Base-by-base conservation (phyloP, 2,113 vertebrate species). In the Camelus dromedarius region DNA sequence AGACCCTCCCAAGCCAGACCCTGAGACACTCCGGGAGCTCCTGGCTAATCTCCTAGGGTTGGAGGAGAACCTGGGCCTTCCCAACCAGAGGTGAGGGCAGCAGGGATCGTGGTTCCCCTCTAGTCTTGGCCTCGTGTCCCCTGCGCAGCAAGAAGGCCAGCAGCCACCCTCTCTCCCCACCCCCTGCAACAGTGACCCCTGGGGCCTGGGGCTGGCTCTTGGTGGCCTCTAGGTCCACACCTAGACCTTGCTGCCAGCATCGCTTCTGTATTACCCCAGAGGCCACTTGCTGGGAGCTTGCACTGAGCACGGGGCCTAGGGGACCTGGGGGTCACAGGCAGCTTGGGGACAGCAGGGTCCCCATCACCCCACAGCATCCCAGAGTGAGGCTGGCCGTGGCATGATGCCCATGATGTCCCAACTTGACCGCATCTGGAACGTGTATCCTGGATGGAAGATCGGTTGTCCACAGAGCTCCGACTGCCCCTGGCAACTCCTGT, bases 81-180 rank as follows among this genome's bases (percentile, higher is more conserved):
- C 54, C 6, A 15, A 30, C 42, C 1, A 3, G 11, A n/a, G 2
- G 1, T 4, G 4, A 19, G 3, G 42, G 22, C 3, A 6, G 4
- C 20, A 11, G 54, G 38, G 12, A 4, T 32, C 13, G 15, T 1
- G 2, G 30, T 30, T 19, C 70, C 24, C 38, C 64, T 9, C 32
- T n/a, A 69, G 56, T 60, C 9, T 24, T 22, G 50, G 16, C 10
- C 35, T 76, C 66, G 1, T 0, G 4, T 4, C 2, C 52, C 5
- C 22, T 70, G 60, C 3, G 0, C 6, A 16, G 18, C 54, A 14
- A 13, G 24, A n/a, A 72, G 38, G 56, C 30, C 38, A 38, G 50
- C 30, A 26, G 58, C 46, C 10, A 5, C 66, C 66, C 42, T 46
- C 76, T n/a, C 46, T n/a, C 84, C 20, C 26, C 2, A 28, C 2